These are phyloP conservation scores for Ctenopoma kingsleyae DNA, from an alignment of 2,797 vertebrate genomes.

Conservation along the genomic window DNA sequence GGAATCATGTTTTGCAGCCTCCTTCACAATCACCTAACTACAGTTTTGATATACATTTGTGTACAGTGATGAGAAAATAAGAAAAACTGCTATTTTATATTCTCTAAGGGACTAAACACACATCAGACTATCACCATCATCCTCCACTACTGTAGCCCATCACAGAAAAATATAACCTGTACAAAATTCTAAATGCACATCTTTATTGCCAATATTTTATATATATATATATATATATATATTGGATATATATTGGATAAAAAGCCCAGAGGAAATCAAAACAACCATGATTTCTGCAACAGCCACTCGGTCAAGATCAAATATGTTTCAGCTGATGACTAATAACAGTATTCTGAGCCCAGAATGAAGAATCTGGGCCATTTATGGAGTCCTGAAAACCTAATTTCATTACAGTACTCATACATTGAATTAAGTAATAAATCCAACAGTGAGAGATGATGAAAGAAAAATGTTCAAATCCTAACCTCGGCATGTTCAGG, in stretches of 20 bases:
- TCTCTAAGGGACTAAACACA: constrained; percentile 13
- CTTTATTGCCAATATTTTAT: constrained; percentile 44
- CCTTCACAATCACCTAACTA: neutral
- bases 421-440: constrained; percentile 21
- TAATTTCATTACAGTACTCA: constrained; percentile 41
- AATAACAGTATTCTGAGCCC: constrained; percentile 59
- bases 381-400: constrained; percentile 60
- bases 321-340: constrained; percentile 66
- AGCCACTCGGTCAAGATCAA: constrained; percentile 56
- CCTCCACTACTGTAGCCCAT: constrained; percentile 6
- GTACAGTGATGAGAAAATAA: neutral
- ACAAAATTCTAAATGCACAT: constrained; percentile 31
- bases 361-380: constrained; percentile 64
- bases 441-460: constrained; percentile 9
- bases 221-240: too few relatives aligned
- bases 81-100: neutral
- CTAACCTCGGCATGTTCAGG: constrained; percentile 93
- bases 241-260: constrained; percentile 13
- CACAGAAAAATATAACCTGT: constrained; percentile 24
- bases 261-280: constrained; percentile 47
- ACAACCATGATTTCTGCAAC: constrained; percentile 40
- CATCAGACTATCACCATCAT: constrained; percentile 17
- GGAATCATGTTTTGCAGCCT: neutral
- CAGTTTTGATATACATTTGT: neutral
- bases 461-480: neutral